Conservation (phyloP, 1,140 invertebrate species). For the Heliconius congener region DNA sequence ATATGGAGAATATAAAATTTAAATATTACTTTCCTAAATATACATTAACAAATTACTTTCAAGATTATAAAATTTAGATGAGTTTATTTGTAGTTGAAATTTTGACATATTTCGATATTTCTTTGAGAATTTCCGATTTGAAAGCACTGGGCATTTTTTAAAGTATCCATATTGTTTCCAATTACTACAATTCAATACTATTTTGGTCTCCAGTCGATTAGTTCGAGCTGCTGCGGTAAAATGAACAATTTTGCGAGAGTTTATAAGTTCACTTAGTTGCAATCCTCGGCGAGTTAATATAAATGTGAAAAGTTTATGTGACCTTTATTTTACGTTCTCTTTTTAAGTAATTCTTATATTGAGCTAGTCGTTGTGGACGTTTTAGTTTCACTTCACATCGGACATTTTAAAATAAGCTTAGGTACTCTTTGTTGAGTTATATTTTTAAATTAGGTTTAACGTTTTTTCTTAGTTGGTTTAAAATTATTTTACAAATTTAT, state of each 20-base stretch:
- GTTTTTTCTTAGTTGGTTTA: too few relatives aligned
- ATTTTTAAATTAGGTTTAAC: too few relatives aligned
- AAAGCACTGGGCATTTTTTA: neutral
- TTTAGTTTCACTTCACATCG: neutral
- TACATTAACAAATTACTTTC: too few relatives aligned
- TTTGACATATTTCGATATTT: neutral
- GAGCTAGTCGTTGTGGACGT: neutral
- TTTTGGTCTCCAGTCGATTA: conserved; percentile 10
- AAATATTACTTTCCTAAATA: too few relatives aligned
- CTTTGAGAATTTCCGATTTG: neutral
- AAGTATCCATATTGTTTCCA: neutral
- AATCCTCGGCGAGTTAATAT: conserved; percentile 23
- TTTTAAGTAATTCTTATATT: neutral
- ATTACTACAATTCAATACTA: neutral
- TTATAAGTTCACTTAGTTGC: conserved; percentile 27
- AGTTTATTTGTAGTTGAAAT: too few relatives aligned
- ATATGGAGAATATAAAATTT: too few relatives aligned
- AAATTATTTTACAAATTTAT: neutral
- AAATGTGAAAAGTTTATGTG: conserved; percentile 15
- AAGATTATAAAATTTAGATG: too few relatives aligned
- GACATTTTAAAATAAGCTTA: neutral
- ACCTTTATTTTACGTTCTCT: neutral
- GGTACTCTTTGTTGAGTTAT: neutral
- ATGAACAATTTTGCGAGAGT: neutral
- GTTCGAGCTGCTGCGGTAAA: conserved; percentile 8